These are phyloP conservation scores for Callocephalon fimbriatum DNA, from an alignment of 2,113 vertebrate genomes.

Conservation along the genomic window DNA sequence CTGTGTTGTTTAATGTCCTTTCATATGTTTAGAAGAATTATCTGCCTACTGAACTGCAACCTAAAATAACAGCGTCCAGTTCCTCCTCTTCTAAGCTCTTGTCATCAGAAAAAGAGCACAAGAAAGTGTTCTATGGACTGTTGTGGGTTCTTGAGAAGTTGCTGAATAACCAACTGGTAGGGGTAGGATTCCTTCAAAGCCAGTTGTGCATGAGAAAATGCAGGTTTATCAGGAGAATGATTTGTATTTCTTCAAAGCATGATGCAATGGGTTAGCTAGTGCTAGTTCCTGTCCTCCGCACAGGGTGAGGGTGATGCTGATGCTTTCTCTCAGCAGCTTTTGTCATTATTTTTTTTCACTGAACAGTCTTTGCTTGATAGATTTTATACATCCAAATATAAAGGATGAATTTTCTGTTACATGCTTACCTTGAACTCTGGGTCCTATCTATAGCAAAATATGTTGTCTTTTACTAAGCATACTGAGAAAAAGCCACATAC, in stretches of 20 bases:
- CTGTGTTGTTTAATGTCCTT: background rate
- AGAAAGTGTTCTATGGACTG: background rate
- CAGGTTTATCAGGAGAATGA: background rate
- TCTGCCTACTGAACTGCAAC: background rate
- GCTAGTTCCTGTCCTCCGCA: background rate
- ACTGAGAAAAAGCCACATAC: background rate
- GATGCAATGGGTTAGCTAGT: fast-evolving
- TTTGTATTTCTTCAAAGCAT: background rate
- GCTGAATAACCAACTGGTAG: background rate
- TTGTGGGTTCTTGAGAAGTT: background rate
- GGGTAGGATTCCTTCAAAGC: background rate
- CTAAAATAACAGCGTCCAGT: background rate
- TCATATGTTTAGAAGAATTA: background rate
- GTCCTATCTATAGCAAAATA: background rate
- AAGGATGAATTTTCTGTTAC: background rate
- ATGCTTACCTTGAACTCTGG: background rate
- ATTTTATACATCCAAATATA: background rate
- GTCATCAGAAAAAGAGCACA: background rate
- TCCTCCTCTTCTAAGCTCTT: background rate
- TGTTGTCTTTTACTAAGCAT: background rate
- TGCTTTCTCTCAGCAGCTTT: background rate
- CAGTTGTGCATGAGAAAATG: background rate
- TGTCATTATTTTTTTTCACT: background rate
- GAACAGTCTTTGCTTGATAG: background rate
- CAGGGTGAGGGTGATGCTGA: background rate